phyloP scores from a whole-genome alignment of 2,113 vertebrate species.

The Syngnathus floridae region DNA sequence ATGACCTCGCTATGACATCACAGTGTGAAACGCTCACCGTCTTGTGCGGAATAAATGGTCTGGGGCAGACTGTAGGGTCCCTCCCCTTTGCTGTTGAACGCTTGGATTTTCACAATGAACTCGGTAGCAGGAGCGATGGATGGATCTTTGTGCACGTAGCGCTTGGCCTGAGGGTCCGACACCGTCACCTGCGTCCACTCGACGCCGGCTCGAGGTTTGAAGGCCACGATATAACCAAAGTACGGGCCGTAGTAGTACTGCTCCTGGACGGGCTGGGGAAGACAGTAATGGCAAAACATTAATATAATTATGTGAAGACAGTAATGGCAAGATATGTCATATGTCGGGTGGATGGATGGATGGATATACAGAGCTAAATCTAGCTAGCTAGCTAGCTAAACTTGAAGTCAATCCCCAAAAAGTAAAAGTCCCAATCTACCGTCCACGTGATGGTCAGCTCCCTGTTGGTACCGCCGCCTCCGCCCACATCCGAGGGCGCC shows the following conservation, averaged over 20 bases:
- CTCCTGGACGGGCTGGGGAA: constrained; percentile 81
- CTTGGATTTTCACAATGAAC: constrained; percentile 94
- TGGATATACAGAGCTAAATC: too few species aligned
- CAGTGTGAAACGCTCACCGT: constrained; percentile 71
- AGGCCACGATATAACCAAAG: constrained; percentile 93
- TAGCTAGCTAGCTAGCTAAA: too few species aligned
- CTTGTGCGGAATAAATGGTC: constrained; percentile 82
- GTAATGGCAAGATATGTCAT: not conserved
- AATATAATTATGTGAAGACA: not conserved
- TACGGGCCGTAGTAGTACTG: constrained; percentile 91
- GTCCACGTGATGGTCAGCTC: constrained; percentile 96
- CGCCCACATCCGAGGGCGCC: constrained; percentile 88
- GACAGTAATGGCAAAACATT: constrained; percentile 8
- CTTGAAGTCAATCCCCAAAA: too few species aligned
- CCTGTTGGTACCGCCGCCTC: constrained; percentile 85
- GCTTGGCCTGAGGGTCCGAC: constrained; percentile 77
- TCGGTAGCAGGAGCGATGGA: constrained; percentile 76
- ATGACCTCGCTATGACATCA: constrained; percentile 14
- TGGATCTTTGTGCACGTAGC: constrained; percentile 88
- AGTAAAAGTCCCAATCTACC: constrained; percentile 65
- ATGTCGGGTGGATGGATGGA: too few species aligned
- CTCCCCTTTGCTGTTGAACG: constrained; percentile 87
- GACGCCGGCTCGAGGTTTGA: constrained; percentile 74
- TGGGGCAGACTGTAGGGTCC: constrained; percentile 87
- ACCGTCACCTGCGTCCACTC: constrained; percentile 89